phyloP scores from a whole-genome alignment of 2,113 vertebrate genomes.

The Corydoras sp. region DNA sequence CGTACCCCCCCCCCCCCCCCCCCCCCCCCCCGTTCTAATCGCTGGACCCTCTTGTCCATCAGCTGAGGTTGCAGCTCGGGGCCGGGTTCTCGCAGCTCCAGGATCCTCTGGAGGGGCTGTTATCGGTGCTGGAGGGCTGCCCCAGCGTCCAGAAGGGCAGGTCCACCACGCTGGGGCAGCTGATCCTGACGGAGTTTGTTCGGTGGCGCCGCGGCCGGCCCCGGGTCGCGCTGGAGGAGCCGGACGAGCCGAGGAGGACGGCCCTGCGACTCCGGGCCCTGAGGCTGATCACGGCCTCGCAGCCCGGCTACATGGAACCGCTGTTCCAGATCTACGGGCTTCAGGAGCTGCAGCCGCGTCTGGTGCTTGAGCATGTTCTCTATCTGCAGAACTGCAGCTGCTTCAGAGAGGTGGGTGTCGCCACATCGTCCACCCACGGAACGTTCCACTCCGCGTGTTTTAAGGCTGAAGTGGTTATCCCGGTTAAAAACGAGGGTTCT shows the following conservation, averaged over 20 bases:
- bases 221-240: conserved; percentile 50
- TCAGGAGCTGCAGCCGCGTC: conserved; percentile 46
- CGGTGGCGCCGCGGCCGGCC: conserved; percentile 55
- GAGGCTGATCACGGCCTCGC: conserved; percentile 49
- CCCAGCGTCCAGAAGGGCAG: conserved; percentile 54
- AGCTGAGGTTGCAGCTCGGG: conserved; percentile 51
- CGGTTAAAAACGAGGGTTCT: too few relatives aligned
- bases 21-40: too few relatives aligned
- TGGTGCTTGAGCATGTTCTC: conserved; percentile 47
- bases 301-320: conserved; percentile 48
- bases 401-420: conserved; percentile 57
- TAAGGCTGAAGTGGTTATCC: too few relatives aligned
- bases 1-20: too few relatives aligned
- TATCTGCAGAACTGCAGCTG: conserved; percentile 46
- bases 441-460: too few relatives aligned
- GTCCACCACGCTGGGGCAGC: conserved; percentile 50
- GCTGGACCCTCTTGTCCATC: background rate
- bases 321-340: conserved; percentile 62
- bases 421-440: too few relatives aligned
- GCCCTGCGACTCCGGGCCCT: conserved; percentile 57
- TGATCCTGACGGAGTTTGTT: conserved; percentile 61
- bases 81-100: conserved; percentile 59
- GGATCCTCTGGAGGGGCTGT: conserved; percentile 56
- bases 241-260: conserved; percentile 39
- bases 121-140: conserved; percentile 60